Evolutionary conservation across 2,888 invertebrate genomes (phyloP).

Genomic region (Horisme vitalbata): DNA sequence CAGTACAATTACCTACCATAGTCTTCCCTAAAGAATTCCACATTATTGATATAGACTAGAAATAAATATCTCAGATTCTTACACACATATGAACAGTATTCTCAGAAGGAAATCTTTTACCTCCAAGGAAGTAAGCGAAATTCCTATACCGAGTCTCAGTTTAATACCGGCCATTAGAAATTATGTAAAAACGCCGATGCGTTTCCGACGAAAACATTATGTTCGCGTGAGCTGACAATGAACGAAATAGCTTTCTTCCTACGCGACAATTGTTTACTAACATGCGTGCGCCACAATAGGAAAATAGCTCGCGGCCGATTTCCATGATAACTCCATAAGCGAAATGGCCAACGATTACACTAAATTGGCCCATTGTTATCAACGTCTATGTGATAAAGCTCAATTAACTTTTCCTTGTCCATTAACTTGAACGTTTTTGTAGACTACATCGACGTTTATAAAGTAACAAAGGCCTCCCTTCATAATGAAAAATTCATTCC

Average conservation of each 20-base stretch:
- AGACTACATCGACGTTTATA: conserved; percentile 4
- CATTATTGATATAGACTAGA: too few relatives aligned
- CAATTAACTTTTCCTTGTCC: conserved; percentile 18
- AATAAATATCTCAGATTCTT: too few relatives aligned
- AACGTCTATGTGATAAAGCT: conserved; percentile 16
- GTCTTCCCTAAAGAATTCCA: too few relatives aligned
- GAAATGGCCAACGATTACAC: conserved; percentile 23
- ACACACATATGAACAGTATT: too few relatives aligned
- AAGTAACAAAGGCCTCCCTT: conserved; percentile 7
- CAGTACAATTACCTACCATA: too few relatives aligned
- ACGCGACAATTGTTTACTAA: conserved; percentile 23
- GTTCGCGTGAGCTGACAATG: conserved; percentile 27
- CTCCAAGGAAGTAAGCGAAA: conserved; percentile 1
- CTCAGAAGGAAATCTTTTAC: background rate
- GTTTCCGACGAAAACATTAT: conserved; percentile 18
- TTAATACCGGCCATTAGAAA: conserved; percentile 15
- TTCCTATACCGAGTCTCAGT: background rate
- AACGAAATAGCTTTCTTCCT: conserved; percentile 25
- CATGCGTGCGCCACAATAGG: conserved; percentile 26
- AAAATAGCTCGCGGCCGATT: conserved; percentile 25
- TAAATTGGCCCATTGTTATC: conserved; percentile 29
- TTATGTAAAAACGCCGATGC: conserved; percentile 9
- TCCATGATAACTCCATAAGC: conserved; percentile 23
- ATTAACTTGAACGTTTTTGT: conserved; percentile 8
- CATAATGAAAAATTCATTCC: conserved; percentile 21